Conservation (phyloP, 2,113 vertebrate species). For the Rhadina sibilatrix region DNA sequence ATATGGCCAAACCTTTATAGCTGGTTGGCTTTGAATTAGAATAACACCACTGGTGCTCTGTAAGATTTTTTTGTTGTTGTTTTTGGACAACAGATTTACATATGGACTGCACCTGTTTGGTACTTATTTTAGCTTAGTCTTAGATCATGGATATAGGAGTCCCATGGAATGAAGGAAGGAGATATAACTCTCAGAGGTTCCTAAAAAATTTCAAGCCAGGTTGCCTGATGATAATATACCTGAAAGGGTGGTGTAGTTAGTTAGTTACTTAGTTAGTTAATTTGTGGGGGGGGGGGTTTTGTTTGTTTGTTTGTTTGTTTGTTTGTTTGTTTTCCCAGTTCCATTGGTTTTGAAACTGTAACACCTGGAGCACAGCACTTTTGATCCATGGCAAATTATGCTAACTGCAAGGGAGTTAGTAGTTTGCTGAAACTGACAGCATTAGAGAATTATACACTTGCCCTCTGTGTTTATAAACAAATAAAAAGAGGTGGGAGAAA, state of each 20-base stretch:
- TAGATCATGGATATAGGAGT: not conserved
- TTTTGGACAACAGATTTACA: not conserved
- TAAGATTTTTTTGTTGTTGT: not conserved
- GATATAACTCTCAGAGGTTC: not conserved
- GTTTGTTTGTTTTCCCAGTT: not conserved
- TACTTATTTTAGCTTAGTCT: slow-evolving; percentile 1
- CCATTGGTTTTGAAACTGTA: not conserved
- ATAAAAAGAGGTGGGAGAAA: not conserved
- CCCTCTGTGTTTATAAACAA: not conserved
- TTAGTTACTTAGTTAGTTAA: not conserved
- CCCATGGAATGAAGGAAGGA: not conserved
- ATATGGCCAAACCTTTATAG: not conserved
- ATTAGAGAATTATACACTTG: not conserved
- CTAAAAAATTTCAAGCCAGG: not conserved
- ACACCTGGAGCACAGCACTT: not conserved
- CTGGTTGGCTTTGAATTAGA: not conserved
- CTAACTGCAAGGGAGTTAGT: not conserved
- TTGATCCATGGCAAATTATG: not conserved
- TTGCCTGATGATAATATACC: not conserved
- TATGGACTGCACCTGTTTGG: not conserved
- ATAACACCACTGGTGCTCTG: not conserved
- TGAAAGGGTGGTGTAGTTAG: not conserved
- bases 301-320: too few species aligned
- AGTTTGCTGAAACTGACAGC: not conserved
- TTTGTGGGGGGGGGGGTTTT: too few species aligned